A percentile compares a stretch with the other conserved stretches of the same genome.
Conservation (phyloP, 2,888 invertebrate genomes). For the Phorcus lineatus region DNA sequence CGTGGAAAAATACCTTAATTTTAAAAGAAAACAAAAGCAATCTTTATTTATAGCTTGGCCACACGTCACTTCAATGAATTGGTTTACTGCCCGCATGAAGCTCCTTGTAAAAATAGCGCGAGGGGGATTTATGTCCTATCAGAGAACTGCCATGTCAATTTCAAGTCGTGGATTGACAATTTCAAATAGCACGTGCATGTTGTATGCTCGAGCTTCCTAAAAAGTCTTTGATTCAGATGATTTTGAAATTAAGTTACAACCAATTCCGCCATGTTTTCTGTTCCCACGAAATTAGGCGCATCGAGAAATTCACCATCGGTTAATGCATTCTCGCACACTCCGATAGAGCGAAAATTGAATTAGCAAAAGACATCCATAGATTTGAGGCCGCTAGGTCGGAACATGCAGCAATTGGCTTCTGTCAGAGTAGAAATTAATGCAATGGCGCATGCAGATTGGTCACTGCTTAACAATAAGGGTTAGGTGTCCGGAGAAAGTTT, state of each 20-base stretch:
- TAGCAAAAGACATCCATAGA: constrained; percentile 15
- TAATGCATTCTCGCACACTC: constrained; percentile 4
- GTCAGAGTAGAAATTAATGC: constrained; percentile 12
- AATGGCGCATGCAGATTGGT: neutral
- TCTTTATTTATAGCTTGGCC: neutral
- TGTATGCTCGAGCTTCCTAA: neutral
- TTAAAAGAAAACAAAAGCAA: neutral
- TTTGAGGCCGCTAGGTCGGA: neutral
- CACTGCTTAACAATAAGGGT: constrained; percentile 1
- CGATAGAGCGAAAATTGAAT: constrained; percentile 14
- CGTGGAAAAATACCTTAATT: constrained; percentile 1
- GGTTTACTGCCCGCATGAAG: no score
- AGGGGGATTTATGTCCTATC: neutral
- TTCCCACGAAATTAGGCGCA: constrained; percentile 6
- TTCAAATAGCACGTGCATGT: constrained; percentile 18
- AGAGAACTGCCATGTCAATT: neutral
- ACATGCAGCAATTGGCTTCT: constrained; percentile 12
- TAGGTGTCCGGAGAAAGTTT: constrained; percentile 20
- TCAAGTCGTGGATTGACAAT: neutral
- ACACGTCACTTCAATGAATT: no score
- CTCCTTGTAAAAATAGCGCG: no score
- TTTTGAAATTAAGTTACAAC: constrained; percentile 12
- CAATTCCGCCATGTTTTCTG: constrained; percentile 18
- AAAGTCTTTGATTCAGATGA: constrained; percentile 17
- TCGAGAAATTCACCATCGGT: neutral